Base-by-base conservation (phyloP, 2,113 vertebrate genomes). In the Indri indri region DNA sequence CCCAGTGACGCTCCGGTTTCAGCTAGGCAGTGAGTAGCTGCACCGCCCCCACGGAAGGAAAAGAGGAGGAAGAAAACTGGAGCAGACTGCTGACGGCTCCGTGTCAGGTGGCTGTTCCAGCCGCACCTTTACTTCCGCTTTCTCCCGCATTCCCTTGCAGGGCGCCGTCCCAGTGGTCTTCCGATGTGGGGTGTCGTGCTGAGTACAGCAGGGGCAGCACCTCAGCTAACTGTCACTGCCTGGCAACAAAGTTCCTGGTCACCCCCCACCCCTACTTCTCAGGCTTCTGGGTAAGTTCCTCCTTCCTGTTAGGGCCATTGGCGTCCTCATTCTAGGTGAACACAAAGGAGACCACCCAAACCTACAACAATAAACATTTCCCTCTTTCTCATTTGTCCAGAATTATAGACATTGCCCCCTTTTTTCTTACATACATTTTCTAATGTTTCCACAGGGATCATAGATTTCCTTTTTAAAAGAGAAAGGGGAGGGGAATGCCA, bases 331-430 rank as follows among this genome's bases (percentile, higher is more conserved):
- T 91, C 61, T 61, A 80, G 5, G 54, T 6, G 40, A 70, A 96
- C 45, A 95, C 80, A 81, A 90, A 95, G 83, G 81, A 91, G 66
- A 85, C 66, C 92, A 93, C 80, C 70, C 92, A 85, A 65, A 77
- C 45, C 74, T 81, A 65, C 85, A 54, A 45, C n/a, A 52, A 42
- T 34, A 50, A 22, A 52, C n/a, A 59, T 57, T 87, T 12, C 50
- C 37, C 7, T 85, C 79, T 77, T 90, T 86, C 65, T 40, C 32
- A 70, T 96, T 92, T 88, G 76, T 57, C 70, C 45, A 87, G 66
- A 85, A 81, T 70, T 87, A 71, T 32, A 52, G n/a, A 92, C 50
- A 30, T 40, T 3, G 87, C 20, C 45, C 27, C 9, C 32, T 61
- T 52, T 90, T 37, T 37, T 57, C 40, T 45, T 42, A 65, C 25